Conservation (phyloP, 1,140 invertebrate species). For the Phortica variegata region DNA sequence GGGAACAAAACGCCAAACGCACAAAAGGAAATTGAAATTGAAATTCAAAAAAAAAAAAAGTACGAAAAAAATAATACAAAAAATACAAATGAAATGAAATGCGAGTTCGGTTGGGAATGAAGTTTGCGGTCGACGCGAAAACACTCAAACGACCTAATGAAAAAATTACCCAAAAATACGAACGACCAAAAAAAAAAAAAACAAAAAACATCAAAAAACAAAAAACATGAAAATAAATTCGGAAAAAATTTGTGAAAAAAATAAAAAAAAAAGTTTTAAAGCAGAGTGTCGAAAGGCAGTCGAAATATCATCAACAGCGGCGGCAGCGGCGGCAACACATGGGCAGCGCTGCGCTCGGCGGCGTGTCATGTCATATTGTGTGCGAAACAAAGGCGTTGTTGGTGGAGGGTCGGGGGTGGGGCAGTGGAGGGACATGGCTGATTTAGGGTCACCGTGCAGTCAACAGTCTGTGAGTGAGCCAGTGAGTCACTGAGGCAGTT, state of each 20-base stretch:
- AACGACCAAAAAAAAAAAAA: slow-evolving; percentile 4
- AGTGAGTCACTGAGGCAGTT: too few relatives aligned
- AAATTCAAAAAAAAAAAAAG: too few relatives aligned
- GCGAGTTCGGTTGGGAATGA: neutral
- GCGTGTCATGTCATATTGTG: too few relatives aligned
- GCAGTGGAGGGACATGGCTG: neutral
- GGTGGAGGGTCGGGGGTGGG: neutral
- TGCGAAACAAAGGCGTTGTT: too few relatives aligned
- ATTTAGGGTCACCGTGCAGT: neutral
- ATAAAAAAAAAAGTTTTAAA: slow-evolving; percentile 14
- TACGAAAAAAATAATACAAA: neutral
- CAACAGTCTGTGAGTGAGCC: slow-evolving; percentile 13
- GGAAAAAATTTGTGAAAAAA: slow-evolving; percentile 25
- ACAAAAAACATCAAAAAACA: neutral
- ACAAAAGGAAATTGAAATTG: too few relatives aligned
- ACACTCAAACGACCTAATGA: slow-evolving; percentile 27
- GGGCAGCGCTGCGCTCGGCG: too few relatives aligned
- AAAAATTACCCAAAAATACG: slow-evolving; percentile 38
- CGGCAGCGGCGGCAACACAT: too few relatives aligned
- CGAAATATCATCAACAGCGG: too few relatives aligned
- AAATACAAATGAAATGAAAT: slow-evolving; percentile 23
- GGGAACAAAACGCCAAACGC: too few relatives aligned
- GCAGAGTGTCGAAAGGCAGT: too few relatives aligned
- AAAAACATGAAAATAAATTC: too few relatives aligned
- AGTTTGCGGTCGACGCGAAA: neutral